Conservation (phyloP, 2,113 vertebrate species). For the Daphoenositta chrysoptera region DNA sequence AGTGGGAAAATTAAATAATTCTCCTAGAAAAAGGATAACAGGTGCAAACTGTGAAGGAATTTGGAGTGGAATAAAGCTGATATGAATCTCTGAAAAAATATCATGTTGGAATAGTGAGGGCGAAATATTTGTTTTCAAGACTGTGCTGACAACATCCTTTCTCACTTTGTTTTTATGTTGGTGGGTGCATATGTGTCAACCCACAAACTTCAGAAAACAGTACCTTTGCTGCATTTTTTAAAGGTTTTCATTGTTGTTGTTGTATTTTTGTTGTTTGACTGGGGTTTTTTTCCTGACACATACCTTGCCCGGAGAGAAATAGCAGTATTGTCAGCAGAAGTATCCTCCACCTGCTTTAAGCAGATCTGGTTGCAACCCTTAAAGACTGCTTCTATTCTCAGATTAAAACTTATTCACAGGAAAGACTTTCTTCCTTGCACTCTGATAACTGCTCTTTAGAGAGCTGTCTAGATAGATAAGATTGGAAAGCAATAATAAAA, state of each 20-base stretch:
- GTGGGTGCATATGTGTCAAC: not conserved
- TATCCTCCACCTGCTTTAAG: not conserved
- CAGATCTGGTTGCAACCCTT: not conserved
- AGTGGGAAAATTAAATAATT: not conserved
- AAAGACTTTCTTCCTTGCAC: not conserved
- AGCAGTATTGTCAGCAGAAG: not conserved
- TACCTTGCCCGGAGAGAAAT: not conserved
- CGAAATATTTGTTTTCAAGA: not conserved
- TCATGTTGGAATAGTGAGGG: accelerated
- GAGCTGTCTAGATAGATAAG: not conserved
- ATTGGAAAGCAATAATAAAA: not conserved
- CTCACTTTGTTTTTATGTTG: not conserved
- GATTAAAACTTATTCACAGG: not conserved
- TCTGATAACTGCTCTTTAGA: not conserved
- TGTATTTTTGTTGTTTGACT: not conserved
- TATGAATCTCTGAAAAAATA: not conserved
- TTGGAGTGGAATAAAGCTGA: not conserved
- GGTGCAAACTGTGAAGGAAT: not conserved
- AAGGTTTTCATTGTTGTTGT: not conserved
- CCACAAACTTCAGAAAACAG: not conserved
- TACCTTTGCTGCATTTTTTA: not conserved
- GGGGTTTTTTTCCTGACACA: not conserved
- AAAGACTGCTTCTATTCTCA: not conserved
- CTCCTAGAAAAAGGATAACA: not conserved
- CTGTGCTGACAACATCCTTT: not conserved